Evolutionary conservation across 2,113 vertebrate species (phyloP).

Genomic region (Chaenocephalus aceratus): DNA sequence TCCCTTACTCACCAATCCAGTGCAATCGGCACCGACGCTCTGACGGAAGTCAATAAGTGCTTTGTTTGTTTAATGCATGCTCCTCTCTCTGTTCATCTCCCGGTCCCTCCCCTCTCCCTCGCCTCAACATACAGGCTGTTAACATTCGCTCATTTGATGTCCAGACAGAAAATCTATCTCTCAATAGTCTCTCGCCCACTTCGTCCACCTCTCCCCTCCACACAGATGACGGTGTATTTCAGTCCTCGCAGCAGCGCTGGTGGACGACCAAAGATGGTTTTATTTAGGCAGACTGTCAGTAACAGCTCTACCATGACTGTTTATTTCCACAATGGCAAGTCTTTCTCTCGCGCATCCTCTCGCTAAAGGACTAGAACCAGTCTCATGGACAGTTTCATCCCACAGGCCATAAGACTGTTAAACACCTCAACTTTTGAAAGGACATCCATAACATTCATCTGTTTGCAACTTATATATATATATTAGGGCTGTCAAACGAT

Average conservation of each 20-base stretch:
- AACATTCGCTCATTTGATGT: slow-evolving; percentile 48
- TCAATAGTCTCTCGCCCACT: slow-evolving; percentile 27
- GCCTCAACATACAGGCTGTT: slow-evolving; percentile 46
- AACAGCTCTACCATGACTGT: not conserved
- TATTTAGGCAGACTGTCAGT: slow-evolving; percentile 26
- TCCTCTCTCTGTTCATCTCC: slow-evolving; percentile 28
- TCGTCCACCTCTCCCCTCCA: slow-evolving; percentile 4
- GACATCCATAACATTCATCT: too few species aligned
- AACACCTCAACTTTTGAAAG: too few species aligned
- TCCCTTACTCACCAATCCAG: slow-evolving; percentile 32
- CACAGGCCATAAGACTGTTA: too few species aligned
- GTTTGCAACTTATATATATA: too few species aligned
- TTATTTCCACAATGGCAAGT: slow-evolving; percentile 22
- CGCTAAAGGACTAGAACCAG: not conserved
- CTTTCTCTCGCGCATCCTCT: slow-evolving; percentile 9
- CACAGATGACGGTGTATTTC: slow-evolving; percentile 21
- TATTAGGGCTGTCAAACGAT: too few species aligned
- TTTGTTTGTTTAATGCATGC: slow-evolving; percentile 69
- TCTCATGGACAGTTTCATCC: too few species aligned
- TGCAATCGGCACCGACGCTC: slow-evolving; percentile 35
- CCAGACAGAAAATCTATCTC: slow-evolving; percentile 65
- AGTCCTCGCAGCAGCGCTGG: not conserved
- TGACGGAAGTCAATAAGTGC: slow-evolving; percentile 66
- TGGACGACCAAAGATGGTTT: slow-evolving; percentile 14
- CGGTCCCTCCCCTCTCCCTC: slow-evolving; percentile 5